Conservation (phyloP, 2,113 vertebrate genomes). For the Machaerirhynchus nigripectus region DNA sequence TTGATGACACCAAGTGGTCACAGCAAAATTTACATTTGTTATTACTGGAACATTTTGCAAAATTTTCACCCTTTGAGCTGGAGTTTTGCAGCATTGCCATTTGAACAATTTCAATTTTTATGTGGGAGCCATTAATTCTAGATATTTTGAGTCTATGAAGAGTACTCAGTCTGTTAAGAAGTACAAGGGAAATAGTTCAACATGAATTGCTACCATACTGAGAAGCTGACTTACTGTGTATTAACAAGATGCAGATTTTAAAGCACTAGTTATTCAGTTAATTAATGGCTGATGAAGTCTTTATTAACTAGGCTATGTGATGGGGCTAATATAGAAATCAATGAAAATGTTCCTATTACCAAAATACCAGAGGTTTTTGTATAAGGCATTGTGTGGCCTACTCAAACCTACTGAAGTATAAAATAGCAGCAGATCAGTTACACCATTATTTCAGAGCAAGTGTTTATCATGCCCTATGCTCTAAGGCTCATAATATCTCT, state of each 20-base stretch:
- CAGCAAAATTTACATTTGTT: slow-evolving; percentile 61
- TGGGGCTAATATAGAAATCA: background rate
- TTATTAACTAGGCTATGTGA: background rate
- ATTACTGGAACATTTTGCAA: slow-evolving; percentile 30
- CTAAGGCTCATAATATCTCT: background rate
- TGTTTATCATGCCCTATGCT: background rate
- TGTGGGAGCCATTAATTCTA: slow-evolving; percentile 23
- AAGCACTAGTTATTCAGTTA: background rate
- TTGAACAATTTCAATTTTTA: slow-evolving; percentile 6
- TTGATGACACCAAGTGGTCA: slow-evolving; percentile 60
- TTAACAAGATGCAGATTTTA: background rate
- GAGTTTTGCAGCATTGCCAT: slow-evolving; percentile 6
- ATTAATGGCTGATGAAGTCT: background rate
- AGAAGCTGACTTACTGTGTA: background rate
- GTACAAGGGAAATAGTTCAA: background rate
- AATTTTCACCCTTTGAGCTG: slow-evolving; percentile 30
- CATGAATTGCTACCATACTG: background rate
- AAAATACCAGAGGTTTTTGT: background rate
- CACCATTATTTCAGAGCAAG: background rate
- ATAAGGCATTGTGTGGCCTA: background rate
- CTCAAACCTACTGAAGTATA: background rate
- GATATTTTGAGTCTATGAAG: slow-evolving; percentile 12
- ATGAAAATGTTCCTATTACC: background rate
- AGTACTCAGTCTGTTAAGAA: background rate
- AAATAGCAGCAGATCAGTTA: background rate